Evolutionary conservation across 2,797 vertebrate genomes (phyloP).

Genomic region (Morus bassanus): DNA sequence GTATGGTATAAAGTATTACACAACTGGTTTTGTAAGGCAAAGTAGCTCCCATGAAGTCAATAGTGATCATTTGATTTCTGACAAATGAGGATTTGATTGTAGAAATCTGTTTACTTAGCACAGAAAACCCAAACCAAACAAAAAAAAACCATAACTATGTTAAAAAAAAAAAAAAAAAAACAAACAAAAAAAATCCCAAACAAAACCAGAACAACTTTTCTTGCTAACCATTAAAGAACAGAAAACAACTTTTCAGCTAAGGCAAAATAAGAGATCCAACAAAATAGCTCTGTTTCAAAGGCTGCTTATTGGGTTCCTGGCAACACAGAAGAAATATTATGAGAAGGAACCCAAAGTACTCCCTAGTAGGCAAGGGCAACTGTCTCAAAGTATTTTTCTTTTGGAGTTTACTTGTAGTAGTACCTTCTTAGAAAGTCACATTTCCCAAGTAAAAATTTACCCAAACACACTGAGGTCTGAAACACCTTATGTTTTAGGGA

Average conservation of each 20-base stretch:
- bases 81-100: not conserved
- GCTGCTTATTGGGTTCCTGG: not conserved
- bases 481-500: not conserved
- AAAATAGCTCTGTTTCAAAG: not conserved
- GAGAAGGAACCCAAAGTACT: not conserved
- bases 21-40: not conserved
- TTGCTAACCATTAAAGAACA: not conserved
- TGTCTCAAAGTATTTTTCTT: not conserved
- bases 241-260: not conserved
- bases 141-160: rapidly evolving
- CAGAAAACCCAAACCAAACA: not conserved
- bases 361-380: not conserved
- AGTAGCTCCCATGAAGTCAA: not conserved
- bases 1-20: not conserved
- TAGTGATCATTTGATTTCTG: not conserved
- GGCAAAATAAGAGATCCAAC: not conserved
- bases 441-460: not conserved
- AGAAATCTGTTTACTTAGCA: not conserved
- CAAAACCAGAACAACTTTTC: not conserved
- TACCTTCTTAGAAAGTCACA: not conserved
- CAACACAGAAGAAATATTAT: not conserved
- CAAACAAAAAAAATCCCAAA: too few species aligned
- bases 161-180: not conserved
- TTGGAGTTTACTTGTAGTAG: not conserved
- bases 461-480: not conserved